Evolutionary conservation across 1,140 invertebrate species (phyloP).

Genomic region (Heliothis virescens): DNA sequence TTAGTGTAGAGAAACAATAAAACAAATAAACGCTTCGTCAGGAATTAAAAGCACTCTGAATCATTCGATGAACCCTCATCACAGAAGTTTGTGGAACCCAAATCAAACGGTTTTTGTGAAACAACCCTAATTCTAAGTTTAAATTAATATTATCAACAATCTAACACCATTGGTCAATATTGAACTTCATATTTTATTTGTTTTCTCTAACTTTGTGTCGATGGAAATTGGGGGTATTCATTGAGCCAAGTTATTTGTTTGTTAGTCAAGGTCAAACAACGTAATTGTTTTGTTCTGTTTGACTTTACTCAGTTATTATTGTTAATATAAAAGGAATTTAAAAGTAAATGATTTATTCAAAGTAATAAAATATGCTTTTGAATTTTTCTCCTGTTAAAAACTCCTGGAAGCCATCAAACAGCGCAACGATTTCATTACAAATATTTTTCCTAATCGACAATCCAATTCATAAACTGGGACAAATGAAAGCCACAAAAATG

Average conservation of each 20-base stretch:
- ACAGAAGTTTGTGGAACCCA: slow-evolving; percentile 56
- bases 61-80: slow-evolving; percentile 63
- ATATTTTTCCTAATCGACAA: slow-evolving; percentile 20
- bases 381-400: not conserved
- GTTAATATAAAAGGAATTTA: not conserved
- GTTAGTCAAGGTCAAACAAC: slow-evolving; percentile 27
- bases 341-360: no score
- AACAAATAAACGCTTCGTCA: slow-evolving; percentile 60
- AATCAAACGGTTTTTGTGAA: slow-evolving; percentile 66
- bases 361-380: no score
- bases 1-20: slow-evolving; percentile 51
- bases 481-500: slow-evolving; percentile 33
- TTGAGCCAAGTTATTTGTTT: not conserved
- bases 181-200: slow-evolving; percentile 44
- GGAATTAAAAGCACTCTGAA: slow-evolving; percentile 63
- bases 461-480: slow-evolving; percentile 40
- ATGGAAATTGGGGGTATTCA: not conserved
- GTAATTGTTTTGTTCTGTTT: slow-evolving; percentile 16
- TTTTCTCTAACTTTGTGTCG: slow-evolving; percentile 34
- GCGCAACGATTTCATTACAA: slow-evolving; percentile 7
- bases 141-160: slow-evolving; percentile 50
- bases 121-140: slow-evolving; percentile 48
- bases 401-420: not conserved
- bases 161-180: slow-evolving; percentile 47
- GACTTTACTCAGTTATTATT: not conserved